A percentile compares a stretch with the other conserved stretches of the same genome.
These are phyloP conservation scores for Portevinia maculata DNA, from an alignment of 2,888 invertebrate species.

Conservation along the genomic window DNA sequence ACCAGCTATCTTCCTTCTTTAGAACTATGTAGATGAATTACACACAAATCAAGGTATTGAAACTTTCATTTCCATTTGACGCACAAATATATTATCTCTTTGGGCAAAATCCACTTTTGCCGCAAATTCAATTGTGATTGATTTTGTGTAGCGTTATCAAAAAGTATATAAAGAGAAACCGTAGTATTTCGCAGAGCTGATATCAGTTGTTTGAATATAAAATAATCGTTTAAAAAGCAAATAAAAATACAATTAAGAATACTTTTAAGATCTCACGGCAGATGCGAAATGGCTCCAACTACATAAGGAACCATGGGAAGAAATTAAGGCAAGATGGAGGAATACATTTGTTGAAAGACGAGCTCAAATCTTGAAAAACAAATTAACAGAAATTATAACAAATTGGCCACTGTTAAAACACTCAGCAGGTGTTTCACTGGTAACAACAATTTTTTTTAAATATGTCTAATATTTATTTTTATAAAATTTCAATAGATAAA, in stretches of 20 bases:
- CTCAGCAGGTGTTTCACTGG: not conserved
- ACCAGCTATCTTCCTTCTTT: not conserved
- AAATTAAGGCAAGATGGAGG: not conserved
- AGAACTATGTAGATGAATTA: not conserved
- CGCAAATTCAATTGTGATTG: too few species aligned
- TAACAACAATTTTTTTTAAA: not conserved
- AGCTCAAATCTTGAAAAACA: not conserved
- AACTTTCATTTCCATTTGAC: not conserved
- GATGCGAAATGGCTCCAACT: constrained; percentile 1
- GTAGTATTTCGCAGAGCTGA: too few species aligned
- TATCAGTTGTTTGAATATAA: too few species aligned
- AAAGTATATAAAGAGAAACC: too few species aligned
- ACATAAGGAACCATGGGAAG: too few species aligned
- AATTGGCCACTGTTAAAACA: not conserved
- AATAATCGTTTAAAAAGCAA: too few species aligned
- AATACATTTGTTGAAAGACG: too few species aligned
- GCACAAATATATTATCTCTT: not conserved
- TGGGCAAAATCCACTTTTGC: not conserved
- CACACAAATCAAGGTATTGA: not conserved
- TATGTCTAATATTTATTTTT: not conserved
- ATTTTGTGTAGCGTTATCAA: too few species aligned
- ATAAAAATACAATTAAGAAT: not conserved
- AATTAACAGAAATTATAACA: not conserved
- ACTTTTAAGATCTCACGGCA: not conserved
- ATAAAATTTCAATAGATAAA: not conserved